Evolutionary conservation across 2,888 invertebrate genomes (phyloP).

Genomic region (Chaetoderma sp.): DNA sequence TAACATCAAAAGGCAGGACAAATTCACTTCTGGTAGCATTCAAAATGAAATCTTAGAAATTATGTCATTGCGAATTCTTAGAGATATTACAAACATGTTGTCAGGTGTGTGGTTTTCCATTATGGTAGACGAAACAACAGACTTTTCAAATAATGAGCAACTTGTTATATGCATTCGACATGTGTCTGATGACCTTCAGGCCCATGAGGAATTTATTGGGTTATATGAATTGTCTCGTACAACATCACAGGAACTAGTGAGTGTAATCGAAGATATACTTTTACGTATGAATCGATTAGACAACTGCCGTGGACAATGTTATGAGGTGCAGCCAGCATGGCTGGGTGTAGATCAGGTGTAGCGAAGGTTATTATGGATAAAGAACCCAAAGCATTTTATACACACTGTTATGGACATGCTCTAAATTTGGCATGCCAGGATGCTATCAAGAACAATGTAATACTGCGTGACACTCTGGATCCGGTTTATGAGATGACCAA

Average conservation of each 20-base stretch:
- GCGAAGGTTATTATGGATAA: conserved; percentile 12
- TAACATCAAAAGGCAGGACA: conserved; percentile 30
- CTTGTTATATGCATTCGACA: conserved; percentile 36
- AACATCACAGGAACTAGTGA: conserved; percentile 23
- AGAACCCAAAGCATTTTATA: conserved; percentile 28
- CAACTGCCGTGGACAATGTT: conserved; percentile 38
- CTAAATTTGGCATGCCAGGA: conserved; percentile 29
- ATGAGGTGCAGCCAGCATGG: conserved; percentile 40
- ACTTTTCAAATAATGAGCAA: conserved; percentile 41
- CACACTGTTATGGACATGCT: conserved; percentile 35
- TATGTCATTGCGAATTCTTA: conserved; percentile 31
- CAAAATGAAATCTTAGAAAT: conserved; percentile 40
- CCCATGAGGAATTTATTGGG: conserved; percentile 41
- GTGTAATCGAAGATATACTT: conserved; percentile 32
- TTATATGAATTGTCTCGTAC: conserved; percentile 27
- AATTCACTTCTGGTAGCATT: conserved; percentile 36
- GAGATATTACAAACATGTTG: conserved; percentile 23
- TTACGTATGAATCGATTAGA: conserved; percentile 30
- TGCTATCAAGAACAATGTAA: conserved; percentile 16
- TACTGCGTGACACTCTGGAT: conserved; percentile 31
- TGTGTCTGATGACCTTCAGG: conserved; percentile 30
- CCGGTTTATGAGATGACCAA: conserved; percentile 32
- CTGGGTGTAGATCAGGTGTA: conserved; percentile 33
- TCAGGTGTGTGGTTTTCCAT: conserved; percentile 28
- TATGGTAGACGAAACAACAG: conserved; percentile 39